phyloP scores from a whole-genome alignment of 2,113 vertebrate genomes.

The Tychaedon coryphoeus region DNA sequence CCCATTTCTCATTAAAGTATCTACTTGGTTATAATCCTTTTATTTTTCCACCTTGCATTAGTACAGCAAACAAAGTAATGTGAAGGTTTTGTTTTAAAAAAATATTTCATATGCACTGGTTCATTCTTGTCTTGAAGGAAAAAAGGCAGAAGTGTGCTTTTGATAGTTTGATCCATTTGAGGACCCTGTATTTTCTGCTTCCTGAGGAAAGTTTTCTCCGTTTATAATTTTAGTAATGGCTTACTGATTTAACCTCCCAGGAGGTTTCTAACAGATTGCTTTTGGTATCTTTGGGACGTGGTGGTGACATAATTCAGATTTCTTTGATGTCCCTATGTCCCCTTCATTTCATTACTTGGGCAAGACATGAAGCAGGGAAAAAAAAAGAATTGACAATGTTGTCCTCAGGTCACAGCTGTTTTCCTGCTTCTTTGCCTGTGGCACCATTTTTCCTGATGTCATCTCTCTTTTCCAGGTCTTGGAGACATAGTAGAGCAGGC shows the following conservation, averaged over 20 bases:
- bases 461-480: neutral
- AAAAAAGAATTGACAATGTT: neutral
- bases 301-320: neutral
- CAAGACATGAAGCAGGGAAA: neutral
- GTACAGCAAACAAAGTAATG: neutral
- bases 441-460: neutral
- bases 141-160: neutral
- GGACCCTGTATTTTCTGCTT: neutral
- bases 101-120: neutral
- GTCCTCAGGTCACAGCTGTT: neutral
- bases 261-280: neutral
- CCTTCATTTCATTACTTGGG: neutral
- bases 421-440: neutral
- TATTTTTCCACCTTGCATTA: neutral
- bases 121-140: slow-evolving; percentile 10
- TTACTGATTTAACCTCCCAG: neutral
- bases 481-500: neutral
- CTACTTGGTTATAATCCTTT: neutral
- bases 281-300: neutral
- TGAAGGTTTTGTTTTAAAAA: neutral
- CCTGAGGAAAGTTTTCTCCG: neutral
- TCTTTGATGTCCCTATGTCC: neutral
- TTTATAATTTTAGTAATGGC: neutral
- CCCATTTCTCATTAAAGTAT: neutral
- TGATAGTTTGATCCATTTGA: neutral